These are phyloP conservation scores for Tapera naevia DNA, from an alignment of 2,797 vertebrate genomes.

Conservation along the genomic window DNA sequence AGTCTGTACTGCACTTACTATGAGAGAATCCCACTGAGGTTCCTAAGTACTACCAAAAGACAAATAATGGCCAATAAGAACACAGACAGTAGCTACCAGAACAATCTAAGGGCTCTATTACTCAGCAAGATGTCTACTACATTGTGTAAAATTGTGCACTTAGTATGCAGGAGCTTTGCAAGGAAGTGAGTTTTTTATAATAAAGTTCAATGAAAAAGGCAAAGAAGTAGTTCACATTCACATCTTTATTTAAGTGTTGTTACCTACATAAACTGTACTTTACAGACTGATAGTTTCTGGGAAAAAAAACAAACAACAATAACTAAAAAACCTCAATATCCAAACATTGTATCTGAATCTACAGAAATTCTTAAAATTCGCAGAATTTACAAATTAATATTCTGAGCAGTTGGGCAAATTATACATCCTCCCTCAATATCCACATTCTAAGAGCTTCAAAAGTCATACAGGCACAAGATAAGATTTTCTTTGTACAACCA, in stretches of 20 bases:
- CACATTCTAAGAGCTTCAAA: slow-evolving; percentile 73
- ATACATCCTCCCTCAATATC: slow-evolving; percentile 73
- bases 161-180: neutral
- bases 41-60: neutral
- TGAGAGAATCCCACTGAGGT: neutral
- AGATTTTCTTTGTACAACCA: slow-evolving; percentile 78
- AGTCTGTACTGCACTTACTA: neutral
- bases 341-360: slow-evolving; percentile 66
- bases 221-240: slow-evolving; percentile 57
- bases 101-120: neutral
- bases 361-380: slow-evolving; percentile 70
- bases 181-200: neutral
- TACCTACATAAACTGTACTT: slow-evolving; percentile 67
- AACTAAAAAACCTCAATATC: slow-evolving; percentile 61
- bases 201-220: neutral
- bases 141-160: neutral
- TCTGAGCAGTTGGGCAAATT: slow-evolving; percentile 72
- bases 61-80: neutral
- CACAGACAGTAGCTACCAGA: neutral
- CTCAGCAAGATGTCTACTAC: neutral
- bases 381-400: slow-evolving; percentile 83
- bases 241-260: slow-evolving; percentile 75
- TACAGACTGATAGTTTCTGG: slow-evolving; percentile 65
- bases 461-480: slow-evolving; percentile 80
- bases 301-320: neutral